Percentiles rank a stretch among this genome's conserved stretches.
These are phyloP conservation scores for Drosophila persimilis DNA, from an alignment of 1,140 invertebrate genomes.

Conservation along the genomic window DNA sequence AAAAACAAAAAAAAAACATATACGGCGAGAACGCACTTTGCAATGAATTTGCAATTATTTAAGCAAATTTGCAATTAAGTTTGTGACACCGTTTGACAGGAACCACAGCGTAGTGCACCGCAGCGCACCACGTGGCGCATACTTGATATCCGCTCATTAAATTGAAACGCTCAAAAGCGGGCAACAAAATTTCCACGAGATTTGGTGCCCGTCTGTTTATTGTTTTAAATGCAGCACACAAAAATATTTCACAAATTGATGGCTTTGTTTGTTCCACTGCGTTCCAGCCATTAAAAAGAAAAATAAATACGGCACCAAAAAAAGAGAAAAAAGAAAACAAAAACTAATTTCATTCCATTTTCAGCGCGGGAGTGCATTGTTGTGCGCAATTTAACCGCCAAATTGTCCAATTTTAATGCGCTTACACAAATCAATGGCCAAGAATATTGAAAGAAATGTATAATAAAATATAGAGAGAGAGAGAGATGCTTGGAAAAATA, in stretches of 20 bases:
- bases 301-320: background rate
- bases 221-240: background rate
- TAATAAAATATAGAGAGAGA: background rate
- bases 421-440: constrained; percentile 19
- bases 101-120: background rate
- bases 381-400: background rate
- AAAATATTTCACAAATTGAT: constrained; percentile 10
- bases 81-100: background rate
- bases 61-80: background rate
- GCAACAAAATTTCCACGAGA: background rate
- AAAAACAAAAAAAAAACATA: too few species aligned
- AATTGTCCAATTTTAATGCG: constrained; percentile 14
- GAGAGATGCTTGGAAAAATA: constrained; percentile 11
- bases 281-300: background rate
- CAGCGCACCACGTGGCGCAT: constrained; percentile 14
- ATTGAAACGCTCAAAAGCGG: constrained; percentile 24
- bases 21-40: too few species aligned
- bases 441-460: constrained; percentile 1
- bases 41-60: constrained; percentile 15
- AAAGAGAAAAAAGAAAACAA: background rate
- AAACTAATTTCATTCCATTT: constrained; percentile 7
- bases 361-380: background rate
- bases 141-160: constrained; percentile 1
- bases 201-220: background rate
- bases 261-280: constrained; percentile 3